phyloP scores from a whole-genome alignment of 2,888 invertebrate genomes.

The Sarcophaga carnaria region DNA sequence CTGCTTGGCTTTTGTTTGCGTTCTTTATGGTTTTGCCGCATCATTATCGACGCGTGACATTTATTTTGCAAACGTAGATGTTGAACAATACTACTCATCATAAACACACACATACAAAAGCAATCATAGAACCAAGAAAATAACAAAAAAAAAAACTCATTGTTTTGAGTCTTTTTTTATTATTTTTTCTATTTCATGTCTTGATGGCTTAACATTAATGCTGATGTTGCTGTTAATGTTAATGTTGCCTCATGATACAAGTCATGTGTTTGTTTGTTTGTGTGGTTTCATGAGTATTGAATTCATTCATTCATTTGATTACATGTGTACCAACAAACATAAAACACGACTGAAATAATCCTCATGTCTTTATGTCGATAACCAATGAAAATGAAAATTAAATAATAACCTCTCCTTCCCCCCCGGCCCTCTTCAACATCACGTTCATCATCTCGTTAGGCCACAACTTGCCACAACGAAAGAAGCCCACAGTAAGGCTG shows the following conservation, averaged over 20 bases:
- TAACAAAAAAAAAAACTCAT: too few relatives aligned
- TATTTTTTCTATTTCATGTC: too few relatives aligned
- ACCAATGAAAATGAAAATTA: constrained; percentile 45
- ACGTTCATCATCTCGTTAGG: background rate
- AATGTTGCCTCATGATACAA: constrained; percentile 1
- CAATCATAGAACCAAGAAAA: background rate
- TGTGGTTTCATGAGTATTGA: constrained; percentile 8
- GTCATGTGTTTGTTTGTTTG: constrained; percentile 29
- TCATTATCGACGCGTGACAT: constrained; percentile 63
- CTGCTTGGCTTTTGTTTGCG: background rate
- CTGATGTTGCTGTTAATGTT: background rate
- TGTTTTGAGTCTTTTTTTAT: too few relatives aligned
- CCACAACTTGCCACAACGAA: background rate
- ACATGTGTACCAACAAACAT: constrained; percentile 61
- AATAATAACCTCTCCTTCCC: constrained; percentile 45
- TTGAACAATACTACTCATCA: constrained; percentile 12
- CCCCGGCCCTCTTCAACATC: background rate
- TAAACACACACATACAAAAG: background rate
- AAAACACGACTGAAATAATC: constrained; percentile 56
- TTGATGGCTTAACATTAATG: background rate
- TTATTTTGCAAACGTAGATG: constrained; percentile 42
- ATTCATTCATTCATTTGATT: constrained; percentile 53
- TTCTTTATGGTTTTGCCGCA: constrained; percentile 30
- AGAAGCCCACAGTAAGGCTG: background rate
- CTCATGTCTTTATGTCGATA: constrained; percentile 47